Conservation (phyloP, 1,140 invertebrate genomes). For the Sipha flava region DNA sequence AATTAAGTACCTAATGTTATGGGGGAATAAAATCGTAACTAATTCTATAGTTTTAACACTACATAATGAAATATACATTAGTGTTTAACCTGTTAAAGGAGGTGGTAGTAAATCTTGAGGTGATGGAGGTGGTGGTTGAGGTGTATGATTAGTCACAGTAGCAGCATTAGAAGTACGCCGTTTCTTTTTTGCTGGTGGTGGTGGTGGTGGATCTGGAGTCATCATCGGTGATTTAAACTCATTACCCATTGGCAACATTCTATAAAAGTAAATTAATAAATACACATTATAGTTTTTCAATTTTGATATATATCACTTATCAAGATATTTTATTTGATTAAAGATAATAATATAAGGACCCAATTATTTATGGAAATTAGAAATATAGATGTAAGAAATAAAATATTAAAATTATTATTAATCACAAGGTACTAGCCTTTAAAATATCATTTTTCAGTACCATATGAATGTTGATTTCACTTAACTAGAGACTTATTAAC, state of each 20-base stretch:
- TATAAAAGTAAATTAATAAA: neutral
- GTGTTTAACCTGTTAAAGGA: conserved; percentile 54
- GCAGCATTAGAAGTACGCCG: conserved; percentile 47
- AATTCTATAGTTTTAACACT: neutral
- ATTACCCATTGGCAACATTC: conserved; percentile 44
- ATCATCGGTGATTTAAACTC: conserved; percentile 50
- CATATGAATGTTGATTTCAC: neutral
- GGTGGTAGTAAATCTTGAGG: conserved; percentile 69
- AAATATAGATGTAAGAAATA: neutral
- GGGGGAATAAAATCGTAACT: neutral
- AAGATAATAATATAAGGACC: no score
- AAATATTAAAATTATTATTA: neutral
- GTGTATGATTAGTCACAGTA: conserved; percentile 42
- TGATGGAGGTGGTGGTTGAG: conserved; percentile 47
- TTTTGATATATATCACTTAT: neutral
- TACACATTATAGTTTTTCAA: neutral
- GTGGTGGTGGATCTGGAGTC: conserved; percentile 46
- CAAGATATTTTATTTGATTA: no score
- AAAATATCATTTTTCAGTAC: neutral
- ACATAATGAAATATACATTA: neutral
- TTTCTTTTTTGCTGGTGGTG: conserved; percentile 56
- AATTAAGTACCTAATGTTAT: neutral
- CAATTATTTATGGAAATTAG: no score
- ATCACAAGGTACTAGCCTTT: conserved; percentile 24
- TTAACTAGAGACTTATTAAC: no score